phyloP scores from a whole-genome alignment of 1,140 invertebrate species.

The Drosophila bipectinata region DNA sequence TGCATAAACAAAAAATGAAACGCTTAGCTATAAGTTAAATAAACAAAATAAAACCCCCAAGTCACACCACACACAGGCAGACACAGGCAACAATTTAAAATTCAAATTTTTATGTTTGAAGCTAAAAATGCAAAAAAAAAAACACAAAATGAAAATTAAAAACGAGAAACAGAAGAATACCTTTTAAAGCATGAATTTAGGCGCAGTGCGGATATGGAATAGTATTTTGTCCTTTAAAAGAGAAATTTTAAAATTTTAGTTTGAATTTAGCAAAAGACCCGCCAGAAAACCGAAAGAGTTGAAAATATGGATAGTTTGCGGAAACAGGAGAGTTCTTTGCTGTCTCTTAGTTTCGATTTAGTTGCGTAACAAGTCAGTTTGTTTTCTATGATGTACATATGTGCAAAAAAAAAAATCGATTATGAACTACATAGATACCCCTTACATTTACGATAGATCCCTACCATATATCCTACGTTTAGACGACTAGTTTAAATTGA shows the following conservation, averaged over 20 bases:
- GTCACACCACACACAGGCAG: conserved; percentile 30
- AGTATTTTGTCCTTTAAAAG: neutral
- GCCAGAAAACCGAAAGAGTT: conserved; percentile 27
- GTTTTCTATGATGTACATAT: conserved; percentile 66
- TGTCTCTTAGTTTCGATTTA: conserved; percentile 72
- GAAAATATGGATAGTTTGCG: conserved; percentile 24
- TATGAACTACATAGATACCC: conserved; percentile 23
- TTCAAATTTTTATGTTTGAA: conserved; percentile 61
- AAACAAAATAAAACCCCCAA: conserved; percentile 42
- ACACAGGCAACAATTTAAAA: conserved; percentile 42
- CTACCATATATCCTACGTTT: conserved; percentile 52
- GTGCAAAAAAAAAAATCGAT: conserved; percentile 51
- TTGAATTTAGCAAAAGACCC: conserved; percentile 65
- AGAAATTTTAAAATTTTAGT: conserved; percentile 56
- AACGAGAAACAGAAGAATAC: conserved; percentile 6
- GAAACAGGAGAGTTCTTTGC: conserved; percentile 58
- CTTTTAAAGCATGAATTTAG: conserved; percentile 73
- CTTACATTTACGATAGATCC: conserved; percentile 47
- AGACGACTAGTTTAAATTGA: conserved; percentile 69
- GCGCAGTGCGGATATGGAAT: conserved; percentile 35
- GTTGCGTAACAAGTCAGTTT: conserved; percentile 72
- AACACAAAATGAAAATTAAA: neutral
- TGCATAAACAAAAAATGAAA: conserved; percentile 77
- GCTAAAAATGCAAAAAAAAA: conserved; percentile 45
- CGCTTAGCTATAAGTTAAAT: conserved; percentile 79